These are phyloP conservation scores for Odocoileus hemionus DNA, from an alignment of 2,113 vertebrate species.

Conservation along the genomic window DNA sequence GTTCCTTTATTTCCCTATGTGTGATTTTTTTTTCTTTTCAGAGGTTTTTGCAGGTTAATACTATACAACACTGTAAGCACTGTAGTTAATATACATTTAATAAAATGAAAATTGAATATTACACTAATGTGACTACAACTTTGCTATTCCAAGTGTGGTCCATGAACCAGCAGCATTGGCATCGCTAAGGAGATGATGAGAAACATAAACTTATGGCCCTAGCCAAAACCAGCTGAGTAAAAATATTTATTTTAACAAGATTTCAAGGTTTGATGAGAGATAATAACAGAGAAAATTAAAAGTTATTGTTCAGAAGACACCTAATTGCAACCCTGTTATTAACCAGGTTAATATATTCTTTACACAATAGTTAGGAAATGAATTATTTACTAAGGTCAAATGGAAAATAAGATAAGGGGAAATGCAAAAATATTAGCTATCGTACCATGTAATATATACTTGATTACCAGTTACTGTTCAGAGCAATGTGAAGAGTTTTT, in stretches of 20 bases:
- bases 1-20: not conserved
- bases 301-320: not conserved
- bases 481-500: not conserved
- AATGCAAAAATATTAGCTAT: not conserved
- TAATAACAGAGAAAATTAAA: constrained; percentile 28
- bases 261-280: not conserved
- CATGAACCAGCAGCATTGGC: not conserved
- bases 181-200: not conserved
- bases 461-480: not conserved
- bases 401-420: not conserved
- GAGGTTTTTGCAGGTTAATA: not conserved
- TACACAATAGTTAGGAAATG: not conserved
- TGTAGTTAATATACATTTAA: not conserved
- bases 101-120: constrained; percentile 28
- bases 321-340: not conserved
- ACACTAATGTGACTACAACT: not conserved
- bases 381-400: constrained; percentile 31
- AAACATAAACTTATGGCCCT: not conserved
- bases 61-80: not conserved
- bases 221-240: not conserved
- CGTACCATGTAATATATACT: not conserved
- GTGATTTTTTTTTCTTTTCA: not conserved
- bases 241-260: constrained; percentile 25
- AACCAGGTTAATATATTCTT: not conserved
- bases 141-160: not conserved